These are phyloP conservation scores for Athalia cordata DNA, from an alignment of 2,888 invertebrate species.

Conservation along the genomic window DNA sequence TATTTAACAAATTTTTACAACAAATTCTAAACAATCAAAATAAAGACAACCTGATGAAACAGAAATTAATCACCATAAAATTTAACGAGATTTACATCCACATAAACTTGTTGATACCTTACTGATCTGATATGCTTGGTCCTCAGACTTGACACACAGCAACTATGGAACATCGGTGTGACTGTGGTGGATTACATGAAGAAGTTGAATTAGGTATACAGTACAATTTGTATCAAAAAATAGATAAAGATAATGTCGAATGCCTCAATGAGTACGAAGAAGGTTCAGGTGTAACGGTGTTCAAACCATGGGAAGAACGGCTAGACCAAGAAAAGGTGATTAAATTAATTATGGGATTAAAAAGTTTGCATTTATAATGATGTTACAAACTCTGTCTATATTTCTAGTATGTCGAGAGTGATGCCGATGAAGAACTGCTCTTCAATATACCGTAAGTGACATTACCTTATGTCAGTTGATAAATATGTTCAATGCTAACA, in stretches of 20 bases:
- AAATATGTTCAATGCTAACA: neutral
- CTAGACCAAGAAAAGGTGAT: conserved; percentile 84
- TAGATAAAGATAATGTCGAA: conserved; percentile 89
- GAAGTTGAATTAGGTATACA: conserved; percentile 81
- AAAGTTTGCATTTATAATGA: neutral
- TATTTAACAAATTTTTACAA: too few relatives aligned
- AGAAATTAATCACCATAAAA: too few relatives aligned
- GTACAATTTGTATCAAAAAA: conserved; percentile 92
- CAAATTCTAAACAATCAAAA: too few relatives aligned
- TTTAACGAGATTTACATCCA: too few relatives aligned
- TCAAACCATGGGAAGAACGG: conserved; percentile 94
- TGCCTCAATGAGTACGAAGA: conserved; percentile 93
- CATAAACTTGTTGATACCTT: too few relatives aligned
- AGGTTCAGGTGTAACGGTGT: conserved; percentile 91
- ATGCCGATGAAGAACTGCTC: conserved; percentile 95
- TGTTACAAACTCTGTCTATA: conserved; percentile 48
- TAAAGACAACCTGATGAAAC: too few relatives aligned
- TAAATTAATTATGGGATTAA: neutral
- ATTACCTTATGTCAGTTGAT: neutral
- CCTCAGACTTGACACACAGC: neutral
- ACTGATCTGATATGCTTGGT: too few relatives aligned
- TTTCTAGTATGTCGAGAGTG: conserved; percentile 93
- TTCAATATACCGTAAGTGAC: conserved; percentile 91
- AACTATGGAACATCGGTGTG: conserved; percentile 62
- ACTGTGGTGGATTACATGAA: conserved; percentile 62